Base-by-base conservation (phyloP, 30 jellyfish, hydroid and myxozoan genomes). In the Morbakka virulenta region DNA sequence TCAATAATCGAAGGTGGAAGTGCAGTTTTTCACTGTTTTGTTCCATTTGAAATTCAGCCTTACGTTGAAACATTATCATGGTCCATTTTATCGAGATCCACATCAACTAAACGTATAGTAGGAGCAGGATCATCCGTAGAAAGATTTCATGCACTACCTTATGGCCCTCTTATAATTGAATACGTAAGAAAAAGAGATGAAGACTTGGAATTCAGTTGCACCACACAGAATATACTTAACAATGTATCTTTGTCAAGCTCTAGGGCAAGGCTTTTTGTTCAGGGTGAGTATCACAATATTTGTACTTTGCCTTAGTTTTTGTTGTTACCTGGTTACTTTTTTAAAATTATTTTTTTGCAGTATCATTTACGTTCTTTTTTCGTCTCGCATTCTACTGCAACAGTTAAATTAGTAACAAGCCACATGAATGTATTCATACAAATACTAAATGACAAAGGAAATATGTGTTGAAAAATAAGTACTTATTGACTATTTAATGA, bases 21-120 rank as follows among this genome's bases (percentile, higher is more conserved):
- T 6, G 98, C 96, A 26, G 89, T 92, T 36, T 92, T 92, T 67
- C 35, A 34, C 9, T 92, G 98, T 74, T 35, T 20, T 17, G 64
- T 84, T 4, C 95, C 95, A n/a, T 14, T 31, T 12, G 77, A 61
- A 9, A 84, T 35, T 14, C 27, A 30, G n/a, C 34, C 32, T 20
- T 88, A 64, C 52, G 77, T 87, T 26, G 35, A 88, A 27, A 72
- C 85, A 29, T 67, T 81, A 17, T 85, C 95, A 17, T 92, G 98
- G 98, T 36, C 85, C 9, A 63, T 92, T 61, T 50, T 31, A 23
- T 69, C 79, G 72, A 83, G 81, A 34, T 34, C 86, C 9, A 52
- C 77, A 25, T 69, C 76, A 61, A 63, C 20, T 20, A 81, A 76
- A 32, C 64, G 66, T 13, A 77, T 20, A 9, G 67, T 92, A 32